These are phyloP conservation scores for Rostratula benghalensis DNA, from an alignment of 2,113 vertebrate species.

Conservation along the genomic window DNA sequence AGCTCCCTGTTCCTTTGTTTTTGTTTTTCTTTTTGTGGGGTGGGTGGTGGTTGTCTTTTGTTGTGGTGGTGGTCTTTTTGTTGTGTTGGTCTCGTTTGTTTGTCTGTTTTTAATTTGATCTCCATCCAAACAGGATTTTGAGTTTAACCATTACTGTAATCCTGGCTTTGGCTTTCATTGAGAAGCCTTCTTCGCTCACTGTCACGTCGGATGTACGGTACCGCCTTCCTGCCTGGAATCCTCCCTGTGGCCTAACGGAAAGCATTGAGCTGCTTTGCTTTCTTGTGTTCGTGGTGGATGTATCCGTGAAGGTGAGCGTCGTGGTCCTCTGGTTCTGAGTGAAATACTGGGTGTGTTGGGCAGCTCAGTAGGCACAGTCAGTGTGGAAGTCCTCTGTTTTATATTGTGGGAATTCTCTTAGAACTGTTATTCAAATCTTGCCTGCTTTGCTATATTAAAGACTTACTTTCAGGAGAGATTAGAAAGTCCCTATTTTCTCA, in stretches of 20 bases:
- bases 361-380: not conserved
- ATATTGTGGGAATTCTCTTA: not conserved
- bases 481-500: not conserved
- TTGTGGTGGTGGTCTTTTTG: not conserved
- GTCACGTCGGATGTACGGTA: conserved; percentile 82
- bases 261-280: conserved; percentile 85
- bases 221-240: conserved; percentile 78
- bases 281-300: conserved; percentile 78
- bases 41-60: not conserved
- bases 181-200: conserved; percentile 88
- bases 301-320: conserved; percentile 84
- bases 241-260: conserved; percentile 88
- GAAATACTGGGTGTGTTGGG: too few relatives aligned
- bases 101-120: not conserved
- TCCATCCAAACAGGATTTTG: conserved; percentile 73
- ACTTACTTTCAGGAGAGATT: not conserved
- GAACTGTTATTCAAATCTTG: not conserved
- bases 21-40: not conserved
- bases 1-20: not conserved
- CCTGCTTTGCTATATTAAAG: not conserved
- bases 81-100: not conserved
- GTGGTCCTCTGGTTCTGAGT: rapidly evolving
- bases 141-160: conserved; percentile 81
- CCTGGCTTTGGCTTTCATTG: conserved; percentile 87
- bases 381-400: not conserved